Evolutionary conservation across 1,140 invertebrate species (phyloP).

Genomic region (Centruroides vittatus): DNA sequence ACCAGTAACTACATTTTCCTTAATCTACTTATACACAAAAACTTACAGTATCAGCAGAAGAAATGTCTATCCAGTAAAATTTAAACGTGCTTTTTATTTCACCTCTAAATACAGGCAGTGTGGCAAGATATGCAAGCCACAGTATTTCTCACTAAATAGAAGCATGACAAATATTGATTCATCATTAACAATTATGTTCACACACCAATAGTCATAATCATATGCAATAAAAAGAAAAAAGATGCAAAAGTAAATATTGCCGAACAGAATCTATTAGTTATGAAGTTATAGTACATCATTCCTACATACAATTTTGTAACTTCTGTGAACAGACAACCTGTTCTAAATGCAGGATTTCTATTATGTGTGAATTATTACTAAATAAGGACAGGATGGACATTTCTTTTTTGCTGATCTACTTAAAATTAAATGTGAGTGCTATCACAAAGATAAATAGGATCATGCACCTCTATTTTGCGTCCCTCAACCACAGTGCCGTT

Average conservation of each 20-base stretch:
- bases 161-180: conserved; percentile 11
- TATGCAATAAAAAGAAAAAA: conserved; percentile 4
- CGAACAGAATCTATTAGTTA: conserved; percentile 2
- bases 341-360: background rate
- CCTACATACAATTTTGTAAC: background rate
- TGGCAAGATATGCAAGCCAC: conserved; percentile 11
- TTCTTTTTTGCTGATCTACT: conserved; percentile 9
- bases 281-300: background rate
- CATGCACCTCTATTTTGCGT: conserved; percentile 95
- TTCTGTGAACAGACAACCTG: background rate
- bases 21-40: too few species aligned
- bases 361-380: background rate
- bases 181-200: background rate
- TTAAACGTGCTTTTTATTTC: conserved; percentile 11
- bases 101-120: conserved; percentile 14
- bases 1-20: too few species aligned
- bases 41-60: conserved; percentile 8
- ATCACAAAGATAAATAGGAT: conserved; percentile 8
- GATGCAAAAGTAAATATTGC: conserved; percentile 8
- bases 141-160: conserved; percentile 10
- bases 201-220: conserved; percentile 2
- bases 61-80: conserved; percentile 16
- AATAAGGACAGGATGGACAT: conserved; percentile 11
- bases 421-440: conserved; percentile 6
- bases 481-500: conserved; percentile 99